A percentile compares a stretch with the other conserved stretches of the same genome.
Conservation (phyloP, 1,140 invertebrate genomes). For the Trachymyrmex septentrionalis region DNA sequence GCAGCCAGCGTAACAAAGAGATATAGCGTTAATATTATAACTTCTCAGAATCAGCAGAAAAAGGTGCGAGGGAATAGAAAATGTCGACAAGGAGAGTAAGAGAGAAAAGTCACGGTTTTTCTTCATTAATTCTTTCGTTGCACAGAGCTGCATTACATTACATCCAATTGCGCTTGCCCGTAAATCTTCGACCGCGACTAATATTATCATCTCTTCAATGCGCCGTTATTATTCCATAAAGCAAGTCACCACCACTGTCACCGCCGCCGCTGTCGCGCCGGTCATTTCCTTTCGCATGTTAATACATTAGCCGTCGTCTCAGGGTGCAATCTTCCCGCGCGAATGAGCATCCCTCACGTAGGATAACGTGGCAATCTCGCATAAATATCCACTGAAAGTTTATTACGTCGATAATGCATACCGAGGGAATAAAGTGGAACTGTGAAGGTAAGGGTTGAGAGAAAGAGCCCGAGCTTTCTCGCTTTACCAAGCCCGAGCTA, state of each 20-base stretch:
- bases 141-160: conserved; percentile 34
- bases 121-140: conserved; percentile 54
- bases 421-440: conserved; percentile 42
- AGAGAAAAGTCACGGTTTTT: conserved; percentile 28
- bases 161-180: conserved; percentile 49
- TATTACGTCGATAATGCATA: conserved; percentile 68
- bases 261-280: conserved; percentile 5
- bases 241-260: conserved; percentile 29
- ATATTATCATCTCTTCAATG: conserved; percentile 65
- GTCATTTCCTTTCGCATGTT: conserved; percentile 63
- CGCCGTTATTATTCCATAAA: conserved; percentile 53
- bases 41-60: not conserved
- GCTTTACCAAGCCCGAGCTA: not conserved
- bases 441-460: not conserved
- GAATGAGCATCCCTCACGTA: conserved; percentile 69
- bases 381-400: conserved; percentile 64
- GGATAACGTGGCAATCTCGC: conserved; percentile 61
- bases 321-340: conserved; percentile 48
- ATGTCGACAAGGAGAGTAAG: not conserved
- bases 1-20: conserved; percentile 1
- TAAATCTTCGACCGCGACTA: conserved; percentile 55
- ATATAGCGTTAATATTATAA: conserved; percentile 24
- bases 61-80: not conserved
- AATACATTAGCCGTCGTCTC: conserved; percentile 62
- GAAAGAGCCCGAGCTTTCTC: conserved; percentile 27